Base-by-base conservation (phyloP, 1,140 invertebrate species). In the Bombus terrestris region DNA sequence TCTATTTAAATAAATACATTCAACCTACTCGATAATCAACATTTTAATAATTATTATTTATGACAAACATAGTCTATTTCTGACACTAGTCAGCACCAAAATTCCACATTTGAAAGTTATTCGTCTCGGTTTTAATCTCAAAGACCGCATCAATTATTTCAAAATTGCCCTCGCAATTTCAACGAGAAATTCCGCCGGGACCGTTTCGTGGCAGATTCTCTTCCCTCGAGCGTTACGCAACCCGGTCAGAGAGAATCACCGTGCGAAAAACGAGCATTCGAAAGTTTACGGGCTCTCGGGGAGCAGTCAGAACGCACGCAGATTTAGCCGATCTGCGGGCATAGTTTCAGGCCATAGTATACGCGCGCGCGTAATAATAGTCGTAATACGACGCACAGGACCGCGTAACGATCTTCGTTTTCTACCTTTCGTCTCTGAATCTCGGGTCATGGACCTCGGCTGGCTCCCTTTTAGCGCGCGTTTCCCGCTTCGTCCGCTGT, bases 401-500 rank as follows among this genome's bases (percentile, higher is more conserved):
- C 75, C 77, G 66, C 89, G 86, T 86, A 88, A 88, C 80, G 72
- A 90, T 81, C 78, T 83, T 85, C 81, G 76, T 90, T 76, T 83
- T 80, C 77, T 89, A 68, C 71, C 83, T 86, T 73, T 41, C 76
- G 78, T 90, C 88, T 85, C 66, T 81, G 82, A 62, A 90, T 78
- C 82, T 72, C 80, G 81, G 91, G 87, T 92, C 91, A 88, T 91
- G 82, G 89, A 92, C 91, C 90, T 87, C 78, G n/a, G 28, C 68
- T 18, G 76, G 59, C 62, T 82, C 74, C 68, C 71, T 82, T 90
- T 92, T 85, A 79, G 76, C 83, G 71, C 32, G 76, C 41, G 68
- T 88, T 87, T 90, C 87, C 43, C 80, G 68, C 71, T 73, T 74
- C 68, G 74, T 86, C 47, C 41, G 74, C 25, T 68, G 59, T 64